Percentiles rank a stretch among this genome's conserved stretches.
Conservation (phyloP, 2,113 vertebrate species). For the Lethenteron camtschaticum region DNA sequence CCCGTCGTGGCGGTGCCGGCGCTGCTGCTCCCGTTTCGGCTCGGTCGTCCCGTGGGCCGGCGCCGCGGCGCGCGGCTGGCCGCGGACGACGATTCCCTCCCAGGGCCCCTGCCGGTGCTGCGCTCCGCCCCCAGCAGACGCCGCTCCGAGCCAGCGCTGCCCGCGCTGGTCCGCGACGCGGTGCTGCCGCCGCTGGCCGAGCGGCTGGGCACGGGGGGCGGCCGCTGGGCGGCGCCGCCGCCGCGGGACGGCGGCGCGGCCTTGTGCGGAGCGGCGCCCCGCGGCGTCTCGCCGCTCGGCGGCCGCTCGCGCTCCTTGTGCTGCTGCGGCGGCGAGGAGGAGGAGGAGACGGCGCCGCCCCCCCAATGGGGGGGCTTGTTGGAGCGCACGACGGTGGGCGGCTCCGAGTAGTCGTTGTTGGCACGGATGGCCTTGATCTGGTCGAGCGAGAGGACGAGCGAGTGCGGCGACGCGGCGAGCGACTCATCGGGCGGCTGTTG, state of each 20-base stretch:
- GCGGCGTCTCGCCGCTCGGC: conserved; percentile 66
- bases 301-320: conserved; percentile 63
- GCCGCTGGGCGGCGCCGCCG: conserved; percentile 30
- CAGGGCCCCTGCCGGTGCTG: neutral
- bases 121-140: conserved; percentile 31
- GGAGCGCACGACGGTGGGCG: conserved; percentile 48
- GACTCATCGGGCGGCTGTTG: neutral
- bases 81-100: neutral
- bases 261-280: conserved; percentile 21
- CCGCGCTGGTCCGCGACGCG: conserved; percentile 66
- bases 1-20: neutral
- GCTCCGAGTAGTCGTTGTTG: conserved; percentile 84
- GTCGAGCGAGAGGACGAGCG: conserved; percentile 71
- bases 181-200: conserved; percentile 79
- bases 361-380: conserved; percentile 47
- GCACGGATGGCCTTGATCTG: conserved; percentile 88
- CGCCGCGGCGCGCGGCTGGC: neutral
- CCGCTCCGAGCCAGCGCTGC: conserved; percentile 59
- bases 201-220: conserved; percentile 29
- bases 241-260: conserved; percentile 56
- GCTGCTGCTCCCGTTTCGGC: conserved; percentile 34
- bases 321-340: conserved; percentile 21
- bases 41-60: conserved; percentile 35
- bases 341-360: conserved; percentile 28
- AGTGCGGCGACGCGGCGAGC: conserved; percentile 11